Percentiles rank a stretch among this genome's conserved stretches.
These are phyloP conservation scores for Elaphurus davidianus DNA, from an alignment of 2,113 vertebrate genomes.

Conservation along the genomic window DNA sequence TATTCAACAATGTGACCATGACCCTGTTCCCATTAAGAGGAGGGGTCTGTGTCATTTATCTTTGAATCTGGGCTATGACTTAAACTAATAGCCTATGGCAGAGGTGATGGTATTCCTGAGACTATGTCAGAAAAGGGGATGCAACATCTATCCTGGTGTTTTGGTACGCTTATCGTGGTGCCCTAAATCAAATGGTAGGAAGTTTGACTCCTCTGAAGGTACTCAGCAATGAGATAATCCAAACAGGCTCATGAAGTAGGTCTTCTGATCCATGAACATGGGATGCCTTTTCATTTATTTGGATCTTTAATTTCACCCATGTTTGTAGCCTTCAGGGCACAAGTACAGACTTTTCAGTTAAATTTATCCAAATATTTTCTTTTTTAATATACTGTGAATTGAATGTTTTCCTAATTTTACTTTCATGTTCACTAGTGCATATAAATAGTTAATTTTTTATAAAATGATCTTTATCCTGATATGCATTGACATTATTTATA, in stretches of 20 bases:
- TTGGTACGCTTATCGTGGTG: not conserved
- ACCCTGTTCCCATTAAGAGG: no score
- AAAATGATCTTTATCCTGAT: not conserved
- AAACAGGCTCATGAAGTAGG: not conserved
- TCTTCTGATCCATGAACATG: not conserved
- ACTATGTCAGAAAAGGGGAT: not conserved
- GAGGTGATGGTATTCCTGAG: not conserved
- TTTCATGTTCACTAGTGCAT: not conserved
- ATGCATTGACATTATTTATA: not conserved
- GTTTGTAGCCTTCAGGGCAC: not conserved
- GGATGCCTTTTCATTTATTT: not conserved
- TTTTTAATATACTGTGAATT: not conserved
- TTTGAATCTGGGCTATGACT: not conserved
- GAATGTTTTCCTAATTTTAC: not conserved
- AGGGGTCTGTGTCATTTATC: not conserved
- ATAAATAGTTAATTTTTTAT: not conserved
- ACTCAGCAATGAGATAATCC: no score
- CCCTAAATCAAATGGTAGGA: not conserved
- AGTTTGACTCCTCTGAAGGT: not conserved
- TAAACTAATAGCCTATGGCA: not conserved
- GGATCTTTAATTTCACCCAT: not conserved
- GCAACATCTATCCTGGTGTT: not conserved
- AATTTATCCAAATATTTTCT: not conserved
- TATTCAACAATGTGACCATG: not conserved
- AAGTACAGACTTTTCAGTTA: not conserved